Percentiles rank a stretch among this genome's conserved stretches.
Conservation (phyloP, 92 coral and sea anemone species). For the Heteractis magnifica region DNA sequence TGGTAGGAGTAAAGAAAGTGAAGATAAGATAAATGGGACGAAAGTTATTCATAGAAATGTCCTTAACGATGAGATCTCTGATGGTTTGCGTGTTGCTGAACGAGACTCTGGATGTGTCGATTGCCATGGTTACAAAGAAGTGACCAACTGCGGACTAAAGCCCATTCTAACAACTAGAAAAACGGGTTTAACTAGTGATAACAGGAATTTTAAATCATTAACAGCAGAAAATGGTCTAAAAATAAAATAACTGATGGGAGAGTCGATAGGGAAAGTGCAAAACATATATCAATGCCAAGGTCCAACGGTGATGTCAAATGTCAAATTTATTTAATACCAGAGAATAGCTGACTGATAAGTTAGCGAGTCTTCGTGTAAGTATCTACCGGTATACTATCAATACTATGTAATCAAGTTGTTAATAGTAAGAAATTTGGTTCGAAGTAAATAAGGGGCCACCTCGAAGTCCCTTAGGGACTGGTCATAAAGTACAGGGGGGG, state of each 20-base stretch:
- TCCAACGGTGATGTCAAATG: neutral
- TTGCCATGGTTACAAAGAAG: neutral
- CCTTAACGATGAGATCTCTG: neutral
- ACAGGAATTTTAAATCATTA: neutral
- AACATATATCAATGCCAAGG: neutral
- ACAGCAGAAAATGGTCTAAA: too few species aligned
- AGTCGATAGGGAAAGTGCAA: neutral
- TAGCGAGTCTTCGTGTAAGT: neutral
- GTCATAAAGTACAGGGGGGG: too few species aligned
- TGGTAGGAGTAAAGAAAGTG: neutral
- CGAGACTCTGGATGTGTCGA: slow-evolving; percentile 28
- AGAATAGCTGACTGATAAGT: neutral
- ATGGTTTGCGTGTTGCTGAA: neutral
- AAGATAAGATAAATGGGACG: neutral
- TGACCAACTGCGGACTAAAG: neutral
- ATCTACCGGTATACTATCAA: neutral
- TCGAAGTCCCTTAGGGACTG: too few species aligned
- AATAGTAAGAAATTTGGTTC: too few species aligned
- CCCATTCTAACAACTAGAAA: slow-evolving; percentile 12
- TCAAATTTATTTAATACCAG: neutral
- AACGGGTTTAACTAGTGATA: neutral
- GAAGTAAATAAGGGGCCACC: too few species aligned
- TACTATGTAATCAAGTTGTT: too few species aligned
- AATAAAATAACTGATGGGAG: neutral
- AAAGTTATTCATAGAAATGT: neutral